These are phyloP conservation scores for Orientallactaga sibirica DNA, from an alignment of 2,797 vertebrate species.

Conservation along the genomic window DNA sequence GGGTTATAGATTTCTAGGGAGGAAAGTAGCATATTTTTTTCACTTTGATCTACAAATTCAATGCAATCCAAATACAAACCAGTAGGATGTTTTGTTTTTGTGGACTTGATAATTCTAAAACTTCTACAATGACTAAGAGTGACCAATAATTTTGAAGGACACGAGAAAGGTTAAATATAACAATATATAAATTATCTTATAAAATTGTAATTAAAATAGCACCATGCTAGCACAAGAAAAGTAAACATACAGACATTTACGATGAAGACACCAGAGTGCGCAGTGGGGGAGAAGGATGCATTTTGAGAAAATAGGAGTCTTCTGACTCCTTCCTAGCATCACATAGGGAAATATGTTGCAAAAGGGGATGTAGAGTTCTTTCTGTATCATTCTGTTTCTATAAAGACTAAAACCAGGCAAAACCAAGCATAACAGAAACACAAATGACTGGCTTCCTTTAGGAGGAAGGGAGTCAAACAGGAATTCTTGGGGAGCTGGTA, in stretches of 20 bases:
- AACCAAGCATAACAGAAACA: not conserved
- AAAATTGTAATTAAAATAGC: constrained; percentile 4
- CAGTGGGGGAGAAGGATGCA: not conserved
- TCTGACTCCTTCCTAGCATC: not conserved
- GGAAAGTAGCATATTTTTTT: not conserved
- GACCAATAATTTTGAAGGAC: not conserved
- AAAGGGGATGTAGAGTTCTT: not conserved
- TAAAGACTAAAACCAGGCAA: not conserved
- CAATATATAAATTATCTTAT: not conserved
- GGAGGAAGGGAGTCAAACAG: not conserved
- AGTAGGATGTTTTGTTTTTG: not conserved
- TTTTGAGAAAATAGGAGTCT: constrained; percentile 4
- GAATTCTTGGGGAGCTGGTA: not conserved
- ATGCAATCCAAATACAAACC: not conserved
- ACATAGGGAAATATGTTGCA: not conserved
- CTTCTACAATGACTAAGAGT: constrained; percentile 30
- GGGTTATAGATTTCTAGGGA: not conserved
- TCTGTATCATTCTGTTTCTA: not conserved
- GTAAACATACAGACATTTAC: not conserved
- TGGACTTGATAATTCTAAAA: constrained; percentile 10
- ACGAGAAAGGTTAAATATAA: not conserved
- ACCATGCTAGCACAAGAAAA: not conserved
- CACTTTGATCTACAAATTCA: not conserved
- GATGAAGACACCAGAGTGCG: not conserved
- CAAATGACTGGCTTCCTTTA: not conserved